Base-by-base conservation (phyloP, 2,797 vertebrate species). In the Siniperca obscura region DNA sequence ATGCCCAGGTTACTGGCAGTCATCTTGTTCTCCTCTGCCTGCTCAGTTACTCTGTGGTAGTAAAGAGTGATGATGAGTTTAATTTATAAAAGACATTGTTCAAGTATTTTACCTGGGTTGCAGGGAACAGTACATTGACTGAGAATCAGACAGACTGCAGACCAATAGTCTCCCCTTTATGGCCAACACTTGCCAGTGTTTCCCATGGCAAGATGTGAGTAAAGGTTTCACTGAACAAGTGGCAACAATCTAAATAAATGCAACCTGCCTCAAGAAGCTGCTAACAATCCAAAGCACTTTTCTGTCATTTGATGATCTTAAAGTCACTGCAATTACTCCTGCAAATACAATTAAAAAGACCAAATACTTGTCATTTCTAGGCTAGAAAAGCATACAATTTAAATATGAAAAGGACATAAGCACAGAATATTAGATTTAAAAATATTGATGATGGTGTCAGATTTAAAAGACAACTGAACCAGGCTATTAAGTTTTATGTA, bases 21-120 rank as follows among this genome's bases (percentile, higher is more conserved):
- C 98, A 99, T 99, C 92, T 99, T 99, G 91, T 99, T 99, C 95
- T 99, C 98, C 84, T 98, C 97, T 0, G 95, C 96, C 68, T 98
- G 96, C 76, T 98, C 96, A 0, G 96, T 94, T 65, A 99, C 98
- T 89, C 98, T 99, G 93, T 10, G 52, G 57, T 0, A 56, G 76
- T 0, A 25, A 42, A 78, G 65, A 74, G 50, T 1, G 5, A 72
- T 19, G 19, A 38, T 34, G 17, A 56, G 61, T 50, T 55, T 61
- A 0, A 68, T 55, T 67, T 13, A 60, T n/a, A 68, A 27, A 57
- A 48, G 40, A 42, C 22, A 36, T 38, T 48, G 22, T 68, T 76
- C 0, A 66, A 38, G 12, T 56, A 44, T 66, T 65, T 19, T 22
- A 17, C 55, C 11, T 61, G 8, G 11, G 4, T 73, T 62, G 48